A percentile compares a stretch with the other conserved stretches of the same genome.
Conservation (phyloP, 2,113 vertebrate species). For the Rhegmatorhina hoffmannsi region DNA sequence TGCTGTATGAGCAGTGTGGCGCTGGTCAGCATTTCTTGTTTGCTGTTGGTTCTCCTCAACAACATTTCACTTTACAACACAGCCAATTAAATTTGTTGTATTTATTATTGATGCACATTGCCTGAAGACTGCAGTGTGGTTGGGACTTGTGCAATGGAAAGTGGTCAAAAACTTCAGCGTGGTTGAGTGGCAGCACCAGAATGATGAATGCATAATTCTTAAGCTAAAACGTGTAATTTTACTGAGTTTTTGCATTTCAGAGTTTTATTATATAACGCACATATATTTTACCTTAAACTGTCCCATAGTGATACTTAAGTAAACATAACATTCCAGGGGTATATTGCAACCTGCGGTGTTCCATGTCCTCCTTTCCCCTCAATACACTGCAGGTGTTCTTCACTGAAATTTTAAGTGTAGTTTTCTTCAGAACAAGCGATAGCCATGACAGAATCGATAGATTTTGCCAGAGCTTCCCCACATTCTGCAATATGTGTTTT, state of each 20-base stretch:
- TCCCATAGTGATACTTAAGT: background rate
- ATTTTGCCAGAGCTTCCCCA: background rate
- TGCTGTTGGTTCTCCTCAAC: background rate
- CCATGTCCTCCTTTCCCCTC: background rate
- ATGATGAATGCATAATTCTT: background rate
- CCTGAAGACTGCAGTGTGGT: background rate
- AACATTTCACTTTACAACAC: background rate
- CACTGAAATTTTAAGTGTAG: background rate
- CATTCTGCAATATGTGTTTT: background rate
- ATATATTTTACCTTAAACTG: background rate
- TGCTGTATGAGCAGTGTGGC: background rate
- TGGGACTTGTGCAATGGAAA: background rate
- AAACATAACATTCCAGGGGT: background rate
- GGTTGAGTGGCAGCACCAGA: background rate
- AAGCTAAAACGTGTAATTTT: background rate
- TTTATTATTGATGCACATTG: background rate
- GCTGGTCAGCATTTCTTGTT: background rate
- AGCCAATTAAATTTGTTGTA: background rate
- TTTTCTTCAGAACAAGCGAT: background rate
- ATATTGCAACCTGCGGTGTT: accelerated
- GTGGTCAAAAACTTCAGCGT: background rate
- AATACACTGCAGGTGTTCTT: background rate
- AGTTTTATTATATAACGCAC: background rate
- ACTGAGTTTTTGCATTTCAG: background rate
- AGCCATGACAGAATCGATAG: accelerated